Evolutionary conservation across 2,113 vertebrate species (phyloP).

Genomic region (Calyptomena viridis): DNA sequence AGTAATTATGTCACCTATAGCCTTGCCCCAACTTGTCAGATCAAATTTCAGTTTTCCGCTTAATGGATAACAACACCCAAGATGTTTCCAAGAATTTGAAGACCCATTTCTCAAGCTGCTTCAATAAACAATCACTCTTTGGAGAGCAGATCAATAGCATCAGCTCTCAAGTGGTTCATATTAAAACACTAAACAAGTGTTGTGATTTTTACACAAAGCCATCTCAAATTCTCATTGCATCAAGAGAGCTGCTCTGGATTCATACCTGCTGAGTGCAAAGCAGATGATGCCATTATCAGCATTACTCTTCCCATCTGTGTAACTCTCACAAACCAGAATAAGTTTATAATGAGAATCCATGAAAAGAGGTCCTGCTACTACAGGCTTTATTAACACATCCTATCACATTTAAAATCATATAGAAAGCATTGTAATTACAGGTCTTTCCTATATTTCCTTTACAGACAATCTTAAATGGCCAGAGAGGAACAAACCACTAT

Average conservation of each 20-base stretch:
- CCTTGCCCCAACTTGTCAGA: neutral
- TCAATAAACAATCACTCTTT: neutral
- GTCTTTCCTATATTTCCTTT: neutral
- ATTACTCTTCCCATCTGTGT: neutral
- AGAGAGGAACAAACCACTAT: neutral
- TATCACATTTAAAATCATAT: neutral
- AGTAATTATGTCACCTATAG: neutral
- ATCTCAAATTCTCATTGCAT: neutral
- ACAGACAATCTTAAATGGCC: neutral
- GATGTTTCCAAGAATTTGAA: neutral
- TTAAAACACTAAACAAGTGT: neutral
- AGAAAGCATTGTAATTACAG: neutral
- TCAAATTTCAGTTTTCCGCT: neutral
- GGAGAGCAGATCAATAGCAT: neutral
- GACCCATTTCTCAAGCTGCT: neutral
- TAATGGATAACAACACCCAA: neutral
- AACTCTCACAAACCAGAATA: neutral
- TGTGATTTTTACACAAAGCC: neutral
- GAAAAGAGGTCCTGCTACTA: neutral
- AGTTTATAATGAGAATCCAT: neutral
- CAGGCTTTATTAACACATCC: neutral
- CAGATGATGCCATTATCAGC: neutral
- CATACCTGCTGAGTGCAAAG: neutral
- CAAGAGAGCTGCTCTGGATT: neutral
- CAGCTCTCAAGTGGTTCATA: neutral